phyloP scores from a whole-genome alignment of 2,113 vertebrate genomes.

The Neofelis nebulosa region DNA sequence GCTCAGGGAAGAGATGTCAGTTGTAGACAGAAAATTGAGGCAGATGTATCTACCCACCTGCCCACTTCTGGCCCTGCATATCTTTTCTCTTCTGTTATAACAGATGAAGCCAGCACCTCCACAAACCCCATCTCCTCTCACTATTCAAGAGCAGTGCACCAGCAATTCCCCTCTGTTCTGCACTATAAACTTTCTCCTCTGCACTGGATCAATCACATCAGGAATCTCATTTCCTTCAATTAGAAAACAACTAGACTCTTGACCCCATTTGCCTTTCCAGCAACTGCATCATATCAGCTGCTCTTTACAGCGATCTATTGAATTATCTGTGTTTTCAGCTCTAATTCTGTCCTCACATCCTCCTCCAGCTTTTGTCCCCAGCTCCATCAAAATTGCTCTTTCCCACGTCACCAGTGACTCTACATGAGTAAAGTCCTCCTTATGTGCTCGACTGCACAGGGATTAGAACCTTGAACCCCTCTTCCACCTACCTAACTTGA shows the following conservation, averaged over 20 bases:
- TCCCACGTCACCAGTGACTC: neutral
- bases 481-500: neutral
- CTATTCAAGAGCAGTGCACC: neutral
- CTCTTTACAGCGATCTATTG: neutral
- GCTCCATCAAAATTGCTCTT: neutral
- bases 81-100: neutral
- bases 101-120: neutral
- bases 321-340: neutral
- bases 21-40: neutral
- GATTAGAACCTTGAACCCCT: neutral
- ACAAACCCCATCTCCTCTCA: neutral
- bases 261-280: neutral
- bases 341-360: neutral
- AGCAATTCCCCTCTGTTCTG: neutral
- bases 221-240: slow-evolving; percentile 3
- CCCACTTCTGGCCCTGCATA: neutral
- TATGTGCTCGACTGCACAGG: neutral
- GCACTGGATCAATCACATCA: neutral
- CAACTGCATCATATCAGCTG: neutral
- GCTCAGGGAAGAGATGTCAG: neutral
- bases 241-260: neutral
- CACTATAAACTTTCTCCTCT: neutral
- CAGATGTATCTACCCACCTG: neutral
- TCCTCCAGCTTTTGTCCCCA: neutral
- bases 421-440: neutral